Evolutionary conservation across 2,113 vertebrate species (phyloP), one percentile per base, ranked within the genome.

Genomic region (Brachionichthys hirsutus): DNA sequence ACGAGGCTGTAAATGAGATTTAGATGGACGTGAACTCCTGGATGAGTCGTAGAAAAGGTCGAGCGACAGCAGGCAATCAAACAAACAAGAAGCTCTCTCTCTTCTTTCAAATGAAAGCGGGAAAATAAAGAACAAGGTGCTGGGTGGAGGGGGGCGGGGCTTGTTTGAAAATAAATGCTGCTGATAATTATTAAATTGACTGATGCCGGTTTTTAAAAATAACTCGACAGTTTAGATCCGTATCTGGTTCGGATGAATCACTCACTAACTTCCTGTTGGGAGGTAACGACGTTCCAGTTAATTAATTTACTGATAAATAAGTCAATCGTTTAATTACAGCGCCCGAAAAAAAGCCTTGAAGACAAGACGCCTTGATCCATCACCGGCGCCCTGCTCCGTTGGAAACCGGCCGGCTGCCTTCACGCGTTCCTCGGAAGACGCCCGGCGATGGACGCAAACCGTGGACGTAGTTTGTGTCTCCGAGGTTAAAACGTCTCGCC

Each of bases 21-120:
- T 73, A 67, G 80, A 81, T 81, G 72, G 72, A 78, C 78, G 72
- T 69, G 68, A 76, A 78, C 47, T 67, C 78, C 65, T 59, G 62
- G 57, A 62, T 61, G 71, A 64, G 61, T 70, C 73, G 57, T 35
- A 72, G 63, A 64, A 75, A 85, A 85, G 71, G 80, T 82, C 67
- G 17, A n/a, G 48, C 41, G 41, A 64, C 70, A 72, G 75, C 60
- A 70, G 67, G 75, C 72, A 70, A 78, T 77, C 65, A 80, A 61
- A 69, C 35, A n/a, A 54, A 64, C 51, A 54, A 38, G 52, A 52
- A 34, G 34, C 24, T 30, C 8, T 30, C 8, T 30, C 8, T 30
- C 8, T 30, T 30, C 8, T 30, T 30, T 8, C 12, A 48, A 36
- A 62, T 24, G 36, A 19, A 24, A 8, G 17, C 15, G 19, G 4